Conservation (phyloP, 2,113 vertebrate genomes). For the Gallinago media region DNA sequence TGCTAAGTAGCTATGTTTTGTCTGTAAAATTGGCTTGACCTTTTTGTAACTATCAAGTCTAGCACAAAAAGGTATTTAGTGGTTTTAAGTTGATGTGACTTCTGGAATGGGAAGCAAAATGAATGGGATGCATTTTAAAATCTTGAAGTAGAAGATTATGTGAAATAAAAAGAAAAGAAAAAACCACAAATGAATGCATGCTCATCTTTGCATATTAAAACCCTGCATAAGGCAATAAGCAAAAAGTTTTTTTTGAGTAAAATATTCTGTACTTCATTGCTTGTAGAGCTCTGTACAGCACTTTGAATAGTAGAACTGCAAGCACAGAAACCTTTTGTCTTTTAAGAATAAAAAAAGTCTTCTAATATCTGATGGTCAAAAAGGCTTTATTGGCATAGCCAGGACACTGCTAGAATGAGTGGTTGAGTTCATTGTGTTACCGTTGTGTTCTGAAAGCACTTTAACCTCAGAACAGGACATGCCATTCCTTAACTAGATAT, state of each 20-base stretch:
- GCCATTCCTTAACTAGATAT: rapidly evolving
- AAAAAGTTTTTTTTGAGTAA: not conserved
- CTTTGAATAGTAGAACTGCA: not conserved
- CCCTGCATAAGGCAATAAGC: not conserved
- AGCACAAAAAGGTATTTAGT: not conserved
- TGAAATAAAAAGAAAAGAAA: not conserved
- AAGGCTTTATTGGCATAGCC: not conserved
- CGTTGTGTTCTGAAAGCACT: not conserved
- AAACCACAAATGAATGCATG: not conserved
- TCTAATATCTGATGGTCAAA: not conserved
- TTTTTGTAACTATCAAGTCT: not conserved
- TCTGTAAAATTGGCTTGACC: not conserved
- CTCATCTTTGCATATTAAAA: not conserved
- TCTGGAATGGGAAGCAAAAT: not conserved
- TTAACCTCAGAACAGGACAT: not conserved
- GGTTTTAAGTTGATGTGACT: conserved; percentile 2
- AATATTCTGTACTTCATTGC: not conserved
- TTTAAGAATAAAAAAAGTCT: not conserved
- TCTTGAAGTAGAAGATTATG: not conserved
- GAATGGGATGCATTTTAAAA: not conserved
- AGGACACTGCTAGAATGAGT: not conserved
- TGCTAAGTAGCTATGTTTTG: not conserved
- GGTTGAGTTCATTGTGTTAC: not conserved
- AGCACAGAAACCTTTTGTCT: not conserved
- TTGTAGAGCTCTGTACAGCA: not conserved